Conservation (phyloP, 2,888 invertebrate genomes). For the Drosophila nr. medialis region DNA sequence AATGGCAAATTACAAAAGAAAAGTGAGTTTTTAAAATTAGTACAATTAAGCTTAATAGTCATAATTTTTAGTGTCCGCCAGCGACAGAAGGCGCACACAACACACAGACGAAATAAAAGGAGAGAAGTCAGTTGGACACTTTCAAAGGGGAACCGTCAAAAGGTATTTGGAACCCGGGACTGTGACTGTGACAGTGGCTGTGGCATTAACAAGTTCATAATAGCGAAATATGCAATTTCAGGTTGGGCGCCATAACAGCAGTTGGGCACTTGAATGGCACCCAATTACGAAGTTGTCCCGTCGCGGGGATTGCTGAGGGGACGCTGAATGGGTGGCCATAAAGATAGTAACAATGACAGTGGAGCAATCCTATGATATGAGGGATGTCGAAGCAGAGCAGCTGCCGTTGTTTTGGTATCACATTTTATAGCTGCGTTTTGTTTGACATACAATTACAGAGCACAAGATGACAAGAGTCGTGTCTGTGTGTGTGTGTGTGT, state of each 20-base stretch:
- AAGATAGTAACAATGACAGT: conserved; percentile 23
- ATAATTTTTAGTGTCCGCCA: conserved; percentile 65
- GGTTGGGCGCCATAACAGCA: conserved; percentile 47
- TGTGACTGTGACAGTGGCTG: background rate
- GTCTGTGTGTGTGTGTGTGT: background rate
- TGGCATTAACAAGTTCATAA: conserved; percentile 70
- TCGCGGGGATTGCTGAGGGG: no score
- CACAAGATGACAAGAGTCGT: conserved; percentile 11
- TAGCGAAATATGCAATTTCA: conserved; percentile 69
- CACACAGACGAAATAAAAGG: background rate
- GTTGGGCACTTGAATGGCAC: conserved; percentile 69
- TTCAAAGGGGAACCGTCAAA: background rate
- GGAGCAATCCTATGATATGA: conserved; percentile 30
- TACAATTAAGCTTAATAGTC: conserved; percentile 77
- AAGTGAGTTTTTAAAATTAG: conserved; percentile 59
- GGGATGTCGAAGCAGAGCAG: conserved; percentile 21
- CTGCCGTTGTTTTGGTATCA: conserved; percentile 42
- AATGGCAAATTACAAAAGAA: conserved; percentile 18
- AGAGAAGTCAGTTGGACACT: background rate
- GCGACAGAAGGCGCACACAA: conserved; percentile 4
- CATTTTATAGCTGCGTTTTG: conserved; percentile 39
- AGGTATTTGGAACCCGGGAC: background rate
- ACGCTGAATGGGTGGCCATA: background rate
- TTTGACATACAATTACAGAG: conserved; percentile 15
- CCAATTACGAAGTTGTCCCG: conserved; percentile 56